A percentile compares a stretch with the other conserved stretches of the same genome.
phyloP scores from a whole-genome alignment of 2,797 vertebrate genomes.

The Bovichtus diacanthus region DNA sequence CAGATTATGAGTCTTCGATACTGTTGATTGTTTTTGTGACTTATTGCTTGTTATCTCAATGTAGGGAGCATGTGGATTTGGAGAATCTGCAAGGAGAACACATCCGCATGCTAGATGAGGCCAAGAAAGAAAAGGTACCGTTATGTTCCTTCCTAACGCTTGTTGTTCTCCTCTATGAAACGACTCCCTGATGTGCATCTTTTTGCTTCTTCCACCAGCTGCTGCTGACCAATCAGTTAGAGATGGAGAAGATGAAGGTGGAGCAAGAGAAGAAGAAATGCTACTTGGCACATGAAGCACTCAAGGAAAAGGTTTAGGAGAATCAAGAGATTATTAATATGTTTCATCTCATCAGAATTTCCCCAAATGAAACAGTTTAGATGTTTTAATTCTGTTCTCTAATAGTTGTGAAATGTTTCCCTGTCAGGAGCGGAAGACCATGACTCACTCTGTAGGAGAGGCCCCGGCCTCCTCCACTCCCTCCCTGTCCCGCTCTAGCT shows the following conservation, averaged over 20 bases:
- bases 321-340: not conserved
- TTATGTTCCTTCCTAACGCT: not conserved
- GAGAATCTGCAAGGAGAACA: slow-evolving; percentile 93
- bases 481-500: slow-evolving; percentile 95
- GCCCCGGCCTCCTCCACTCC: slow-evolving; percentile 90
- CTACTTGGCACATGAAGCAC: slow-evolving; percentile 92
- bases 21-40: not conserved
- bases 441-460: slow-evolving; percentile 82
- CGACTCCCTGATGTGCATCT: not conserved
- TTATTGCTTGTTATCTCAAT: not conserved
- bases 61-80: slow-evolving; percentile 92
- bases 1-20: not conserved
- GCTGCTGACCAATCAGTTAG: slow-evolving; percentile 92
- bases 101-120: slow-evolving; percentile 89
- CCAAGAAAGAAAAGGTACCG: slow-evolving; percentile 95
- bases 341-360: not conserved
- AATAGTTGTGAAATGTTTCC: not conserved
- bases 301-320: slow-evolving; percentile 92
- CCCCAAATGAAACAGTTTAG: not conserved
- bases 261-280: slow-evolving; percentile 98
- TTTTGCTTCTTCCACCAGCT: slow-evolving; percentile 77
- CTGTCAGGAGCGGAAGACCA: slow-evolving; percentile 89
- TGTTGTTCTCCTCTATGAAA: slow-evolving; percentile 3
- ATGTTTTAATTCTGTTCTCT: slow-evolving; percentile 4
- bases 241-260: slow-evolving; percentile 99